Percentiles rank a stretch among this genome's conserved stretches.
These are phyloP conservation scores for Acanthosoma haemorrhoidale DNA, from an alignment of 2,888 invertebrate species.

Conservation along the genomic window DNA sequence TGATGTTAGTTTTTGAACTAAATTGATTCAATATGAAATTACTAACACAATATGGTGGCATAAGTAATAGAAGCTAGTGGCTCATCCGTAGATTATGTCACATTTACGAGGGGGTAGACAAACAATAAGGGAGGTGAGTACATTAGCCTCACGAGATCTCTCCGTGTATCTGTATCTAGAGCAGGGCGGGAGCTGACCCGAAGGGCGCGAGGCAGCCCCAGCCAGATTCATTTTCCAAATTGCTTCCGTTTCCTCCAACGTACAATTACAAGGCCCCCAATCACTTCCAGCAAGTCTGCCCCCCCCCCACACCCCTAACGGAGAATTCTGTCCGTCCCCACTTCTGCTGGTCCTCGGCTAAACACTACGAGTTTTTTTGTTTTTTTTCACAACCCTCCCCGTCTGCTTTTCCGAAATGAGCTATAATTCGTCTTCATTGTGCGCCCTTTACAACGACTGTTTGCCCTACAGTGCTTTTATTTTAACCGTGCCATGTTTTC, in stretches of 20 bases:
- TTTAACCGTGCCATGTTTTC: background rate
- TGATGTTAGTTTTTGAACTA: too few species aligned
- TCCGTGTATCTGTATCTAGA: conserved; percentile 2
- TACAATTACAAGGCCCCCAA: conserved; percentile 35
- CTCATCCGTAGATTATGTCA: too few species aligned
- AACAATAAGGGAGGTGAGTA: background rate
- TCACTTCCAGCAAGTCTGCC: conserved; percentile 4
- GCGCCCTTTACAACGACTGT: background rate
- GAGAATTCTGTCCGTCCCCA: background rate
- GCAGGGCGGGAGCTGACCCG: conserved; percentile 20
- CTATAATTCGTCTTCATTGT: background rate
- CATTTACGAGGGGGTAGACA: background rate
- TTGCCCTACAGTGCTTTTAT: conserved; percentile 1
- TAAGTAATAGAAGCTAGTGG: too few species aligned
- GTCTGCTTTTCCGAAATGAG: background rate
- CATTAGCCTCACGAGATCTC: conserved; percentile 6
- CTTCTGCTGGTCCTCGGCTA: background rate
- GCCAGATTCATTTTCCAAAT: conserved; percentile 40
- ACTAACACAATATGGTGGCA: too few species aligned
- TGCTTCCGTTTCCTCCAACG: conserved; percentile 39
- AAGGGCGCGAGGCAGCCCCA: background rate
- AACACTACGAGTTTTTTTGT: conserved; percentile 15
- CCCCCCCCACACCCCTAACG: background rate
- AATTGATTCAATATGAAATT: too few species aligned
- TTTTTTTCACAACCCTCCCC: conserved; percentile 8